phyloP scores from a whole-genome alignment of 30 jellyfish, hydroid and myxozoan genomes.

The Cassiopea andromeda region DNA sequence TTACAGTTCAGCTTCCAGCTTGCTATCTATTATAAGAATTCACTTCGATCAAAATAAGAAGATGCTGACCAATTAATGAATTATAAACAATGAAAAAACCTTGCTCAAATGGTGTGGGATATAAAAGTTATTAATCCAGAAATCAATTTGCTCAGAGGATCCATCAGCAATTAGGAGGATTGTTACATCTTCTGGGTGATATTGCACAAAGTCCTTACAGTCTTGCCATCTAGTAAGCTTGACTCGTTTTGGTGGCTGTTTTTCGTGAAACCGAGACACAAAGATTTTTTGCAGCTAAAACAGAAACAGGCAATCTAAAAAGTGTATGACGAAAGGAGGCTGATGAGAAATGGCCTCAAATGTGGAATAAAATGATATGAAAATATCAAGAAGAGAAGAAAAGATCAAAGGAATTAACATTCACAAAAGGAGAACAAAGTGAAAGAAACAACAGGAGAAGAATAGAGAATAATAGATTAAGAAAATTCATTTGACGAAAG shows the following conservation, averaged over 20 bases:
- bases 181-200: slow-evolving; percentile 77
- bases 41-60: background rate
- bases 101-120: slow-evolving; percentile 62
- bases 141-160: slow-evolving; percentile 68
- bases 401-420: too few relatives aligned
- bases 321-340: background rate
- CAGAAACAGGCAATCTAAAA: background rate
- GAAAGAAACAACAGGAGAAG: too few relatives aligned
- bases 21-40: too few relatives aligned
- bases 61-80: background rate
- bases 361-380: too few relatives aligned
- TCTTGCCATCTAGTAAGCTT: slow-evolving; percentile 83
- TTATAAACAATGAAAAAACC: slow-evolving; percentile 17
- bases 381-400: too few relatives aligned
- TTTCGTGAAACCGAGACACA: slow-evolving; percentile 1
- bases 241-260: slow-evolving; percentile 10
- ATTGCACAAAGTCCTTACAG: slow-evolving; percentile 35
- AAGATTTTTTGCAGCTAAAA: slow-evolving; percentile 37
- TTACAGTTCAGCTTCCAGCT: too few relatives aligned
- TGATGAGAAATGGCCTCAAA: background rate
- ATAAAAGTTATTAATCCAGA: slow-evolving; percentile 51
- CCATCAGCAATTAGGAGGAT: slow-evolving; percentile 51
- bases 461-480: too few relatives aligned
- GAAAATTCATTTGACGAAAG: too few relatives aligned
- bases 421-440: too few relatives aligned